Evolutionary conservation across 1,140 invertebrate genomes (phyloP).

Genomic region (Brachionus rotundiformis): DNA sequence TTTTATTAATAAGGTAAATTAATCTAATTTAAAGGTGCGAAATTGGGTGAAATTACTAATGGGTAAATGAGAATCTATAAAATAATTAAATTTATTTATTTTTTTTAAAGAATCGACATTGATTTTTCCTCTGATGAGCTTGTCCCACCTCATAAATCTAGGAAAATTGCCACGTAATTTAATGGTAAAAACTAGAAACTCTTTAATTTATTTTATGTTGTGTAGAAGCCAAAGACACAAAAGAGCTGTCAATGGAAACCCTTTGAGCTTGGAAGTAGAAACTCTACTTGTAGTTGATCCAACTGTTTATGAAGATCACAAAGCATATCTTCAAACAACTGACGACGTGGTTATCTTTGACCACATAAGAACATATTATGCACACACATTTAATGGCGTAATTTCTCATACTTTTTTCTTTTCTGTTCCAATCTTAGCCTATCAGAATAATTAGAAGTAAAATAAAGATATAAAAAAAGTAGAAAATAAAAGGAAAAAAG

Average conservation of each 20-base stretch:
- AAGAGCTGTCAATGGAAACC: conserved; percentile 29
- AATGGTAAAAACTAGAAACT: too few species aligned
- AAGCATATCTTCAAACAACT: not conserved
- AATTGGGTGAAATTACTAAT: not conserved
- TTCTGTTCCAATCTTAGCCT: too few species aligned
- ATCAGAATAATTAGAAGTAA: too few species aligned
- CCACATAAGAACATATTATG: conserved; percentile 20
- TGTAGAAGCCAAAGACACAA: not conserved
- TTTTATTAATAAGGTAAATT: too few species aligned
- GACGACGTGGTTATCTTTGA: not conserved
- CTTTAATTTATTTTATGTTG: too few species aligned
- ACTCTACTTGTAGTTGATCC: conserved; percentile 18
- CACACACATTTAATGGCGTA: conserved; percentile 35
- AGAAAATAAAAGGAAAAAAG: too few species aligned
- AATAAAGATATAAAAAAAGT: too few species aligned
- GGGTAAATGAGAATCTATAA: not conserved
- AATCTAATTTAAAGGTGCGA: too few species aligned
- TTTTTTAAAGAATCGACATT: not conserved
- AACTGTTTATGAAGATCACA: conserved; percentile 19
- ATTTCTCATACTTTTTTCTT: not conserved
- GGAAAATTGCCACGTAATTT: not conserved
- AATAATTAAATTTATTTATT: not conserved
- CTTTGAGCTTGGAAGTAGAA: conserved; percentile 15
- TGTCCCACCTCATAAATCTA: not conserved
- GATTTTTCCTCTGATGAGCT: not conserved